Evolutionary conservation across 2,113 vertebrate genomes (phyloP).

Genomic region (Corydoras sp.): DNA sequence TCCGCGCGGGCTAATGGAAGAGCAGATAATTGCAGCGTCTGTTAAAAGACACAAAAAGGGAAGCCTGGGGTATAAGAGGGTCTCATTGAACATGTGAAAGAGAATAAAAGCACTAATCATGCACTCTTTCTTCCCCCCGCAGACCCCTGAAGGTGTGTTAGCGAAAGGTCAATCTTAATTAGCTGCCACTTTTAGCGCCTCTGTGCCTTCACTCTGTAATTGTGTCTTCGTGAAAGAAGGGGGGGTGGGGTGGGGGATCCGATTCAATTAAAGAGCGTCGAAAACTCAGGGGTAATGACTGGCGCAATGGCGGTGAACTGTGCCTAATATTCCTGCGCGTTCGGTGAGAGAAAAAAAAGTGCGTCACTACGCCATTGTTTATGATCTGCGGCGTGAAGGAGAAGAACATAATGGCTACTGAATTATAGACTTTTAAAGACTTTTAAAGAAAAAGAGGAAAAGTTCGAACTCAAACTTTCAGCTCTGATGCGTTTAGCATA

Average conservation of each 20-base stretch:
- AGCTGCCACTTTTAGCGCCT: conserved; percentile 43
- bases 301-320: conserved; percentile 22
- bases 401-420: conserved; percentile 20
- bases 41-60: conserved; percentile 38
- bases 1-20: conserved; percentile 41
- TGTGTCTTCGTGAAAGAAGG: conserved; percentile 39
- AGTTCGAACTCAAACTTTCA: background rate
- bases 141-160: conserved; percentile 18
- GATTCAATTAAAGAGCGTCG: conserved; percentile 40
- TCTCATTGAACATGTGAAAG: conserved; percentile 35
- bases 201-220: conserved; percentile 28
- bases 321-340: conserved; percentile 33
- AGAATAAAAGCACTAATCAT: conserved; percentile 46
- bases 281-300: conserved; percentile 37
- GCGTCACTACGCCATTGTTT: conserved; percentile 24
- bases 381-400: conserved; percentile 1
- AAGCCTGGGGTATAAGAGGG: conserved; percentile 38
- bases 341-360: background rate
- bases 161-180: conserved; percentile 48
- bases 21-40: conserved; percentile 43
- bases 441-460: background rate
- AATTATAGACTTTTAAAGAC: conserved; percentile 15
- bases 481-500: background rate
- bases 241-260: conserved; percentile 28
- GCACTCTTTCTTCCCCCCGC: conserved; percentile 23